Percentiles rank a stretch among this genome's conserved stretches.
Evolutionary conservation across 2,888 invertebrate genomes (phyloP).

Genomic region (Drosophila paramelanica): DNA sequence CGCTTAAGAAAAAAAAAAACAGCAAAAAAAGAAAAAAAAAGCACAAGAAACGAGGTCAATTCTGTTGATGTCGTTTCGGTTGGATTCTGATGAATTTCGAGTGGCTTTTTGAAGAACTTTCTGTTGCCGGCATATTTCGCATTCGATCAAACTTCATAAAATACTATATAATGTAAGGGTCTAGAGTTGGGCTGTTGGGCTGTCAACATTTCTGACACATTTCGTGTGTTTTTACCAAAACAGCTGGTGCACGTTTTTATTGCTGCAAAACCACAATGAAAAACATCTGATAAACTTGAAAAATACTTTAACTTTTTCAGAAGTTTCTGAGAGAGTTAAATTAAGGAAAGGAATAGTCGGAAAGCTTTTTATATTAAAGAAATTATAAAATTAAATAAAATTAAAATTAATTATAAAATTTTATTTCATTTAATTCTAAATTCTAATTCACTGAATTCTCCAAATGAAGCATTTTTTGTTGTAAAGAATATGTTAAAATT

Average conservation of each 20-base stretch:
- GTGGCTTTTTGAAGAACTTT: slow-evolving; percentile 41
- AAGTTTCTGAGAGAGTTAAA: background rate
- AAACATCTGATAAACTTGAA: background rate
- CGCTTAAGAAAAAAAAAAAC: slow-evolving; percentile 5
- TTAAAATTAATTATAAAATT: no score
- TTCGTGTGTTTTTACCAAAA: slow-evolving; percentile 21
- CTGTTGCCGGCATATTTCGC: slow-evolving; percentile 12
- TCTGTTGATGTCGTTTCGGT: slow-evolving; percentile 26
- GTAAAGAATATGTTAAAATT: no score
- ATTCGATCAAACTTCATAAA: slow-evolving; percentile 43
- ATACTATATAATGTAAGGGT: background rate
- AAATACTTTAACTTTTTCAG: background rate
- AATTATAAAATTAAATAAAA: no score
- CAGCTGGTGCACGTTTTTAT: background rate
- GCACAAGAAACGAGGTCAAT: slow-evolving; percentile 56
- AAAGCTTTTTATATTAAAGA: no score
- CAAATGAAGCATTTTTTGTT: no score
- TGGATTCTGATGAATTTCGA: slow-evolving; percentile 40
- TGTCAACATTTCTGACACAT: slow-evolving; percentile 23
- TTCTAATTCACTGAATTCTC: no score
- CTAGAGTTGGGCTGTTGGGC: slow-evolving; percentile 1
- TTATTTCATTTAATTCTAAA: no score
- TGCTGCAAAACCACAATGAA: background rate
- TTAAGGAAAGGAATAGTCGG: no score
- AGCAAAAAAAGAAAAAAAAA: background rate